A percentile compares a stretch with the other conserved stretches of the same genome.
phyloP scores from a whole-genome alignment of 2,888 invertebrate genomes.

The Ichneumoninae sp. region DNA sequence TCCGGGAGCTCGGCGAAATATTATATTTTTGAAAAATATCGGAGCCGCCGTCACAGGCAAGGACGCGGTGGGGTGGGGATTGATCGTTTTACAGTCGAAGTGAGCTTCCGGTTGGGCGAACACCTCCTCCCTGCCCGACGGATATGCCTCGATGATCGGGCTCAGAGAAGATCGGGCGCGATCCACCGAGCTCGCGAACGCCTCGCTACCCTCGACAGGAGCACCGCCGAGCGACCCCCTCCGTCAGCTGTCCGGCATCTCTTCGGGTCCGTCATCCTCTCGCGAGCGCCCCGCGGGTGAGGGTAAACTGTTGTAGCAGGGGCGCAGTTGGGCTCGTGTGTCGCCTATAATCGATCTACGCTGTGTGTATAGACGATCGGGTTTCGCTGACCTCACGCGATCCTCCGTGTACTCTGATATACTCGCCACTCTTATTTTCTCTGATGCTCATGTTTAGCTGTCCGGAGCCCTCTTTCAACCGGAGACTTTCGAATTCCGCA shows the following conservation, averaged over 20 bases:
- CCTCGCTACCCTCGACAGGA: slow-evolving; percentile 43
- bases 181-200: slow-evolving; percentile 56
- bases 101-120: slow-evolving; percentile 78
- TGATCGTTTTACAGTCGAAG: slow-evolving; percentile 80
- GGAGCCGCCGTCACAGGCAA: background rate
- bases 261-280: slow-evolving; percentile 24
- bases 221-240: slow-evolving; percentile 16
- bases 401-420: slow-evolving; percentile 13
- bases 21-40: slow-evolving; percentile 39
- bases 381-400: slow-evolving; percentile 46
- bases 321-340: slow-evolving; percentile 24
- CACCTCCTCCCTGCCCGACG: slow-evolving; percentile 71
- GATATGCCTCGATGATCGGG: slow-evolving; percentile 63
- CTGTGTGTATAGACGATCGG: slow-evolving; percentile 20
- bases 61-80: slow-evolving; percentile 60
- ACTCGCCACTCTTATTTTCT: background rate
- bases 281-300: slow-evolving; percentile 11
- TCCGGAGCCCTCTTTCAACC: slow-evolving; percentile 9
- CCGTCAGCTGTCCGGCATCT: slow-evolving; percentile 12
- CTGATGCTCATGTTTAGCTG: background rate
- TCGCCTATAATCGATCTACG: slow-evolving; percentile 46
- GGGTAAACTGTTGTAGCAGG: background rate
- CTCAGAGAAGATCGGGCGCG: slow-evolving; percentile 50
- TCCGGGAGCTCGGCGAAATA: slow-evolving; percentile 25
- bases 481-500: slow-evolving; percentile 22